Base-by-base conservation (phyloP, 2,888 invertebrate genomes). In the Polymixis flavicincta region DNA sequence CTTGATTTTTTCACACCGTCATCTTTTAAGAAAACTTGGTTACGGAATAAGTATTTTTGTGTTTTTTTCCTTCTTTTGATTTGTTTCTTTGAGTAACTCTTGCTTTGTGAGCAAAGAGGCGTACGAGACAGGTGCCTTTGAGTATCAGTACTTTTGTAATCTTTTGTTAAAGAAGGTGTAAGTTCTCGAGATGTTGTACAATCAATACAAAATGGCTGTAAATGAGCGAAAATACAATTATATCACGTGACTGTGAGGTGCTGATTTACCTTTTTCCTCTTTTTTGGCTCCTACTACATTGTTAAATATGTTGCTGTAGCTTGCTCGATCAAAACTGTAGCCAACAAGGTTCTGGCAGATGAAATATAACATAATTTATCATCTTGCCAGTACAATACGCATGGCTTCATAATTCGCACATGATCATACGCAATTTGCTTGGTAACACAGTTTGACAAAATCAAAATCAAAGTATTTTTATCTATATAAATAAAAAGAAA, bases 1-100 rank as follows among this genome's bases (percentile, higher is more conserved):
- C 72, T 71, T 81, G 84, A 83, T 86, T 87, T 85, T 80, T 78
- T 76, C 63, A 69, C 74, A 75, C 54, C 79, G 75, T 82, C 81
- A 81, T 85, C 79, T 85, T 85, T 83, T 80, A 84, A 76, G 71
- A 59, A 82, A 86, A 77, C 70, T 79, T 75, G 77, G 80, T 78
- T 54, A 70, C 55, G 32, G 45, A 55, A 82, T 80, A 76, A 79
- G 81, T 82, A 74, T 85, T 80, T 76, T 74, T 80, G 55, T 75
- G 14, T 68, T 73, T 71, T 74, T 80, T 65, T 68, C 45, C 57
- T 71, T 66, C 74, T 74, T 78, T 84, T 79, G 80, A 76, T 86
- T 86, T 80, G 76, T 84, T 85, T 77, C 74, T 78, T 78, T 83
- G 64, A 76, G 74, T 78, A 74, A 83, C 79, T 75, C 69, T 85